Conservation (phyloP, 2,797 vertebrate genomes). For the Coluber constrictor region DNA sequence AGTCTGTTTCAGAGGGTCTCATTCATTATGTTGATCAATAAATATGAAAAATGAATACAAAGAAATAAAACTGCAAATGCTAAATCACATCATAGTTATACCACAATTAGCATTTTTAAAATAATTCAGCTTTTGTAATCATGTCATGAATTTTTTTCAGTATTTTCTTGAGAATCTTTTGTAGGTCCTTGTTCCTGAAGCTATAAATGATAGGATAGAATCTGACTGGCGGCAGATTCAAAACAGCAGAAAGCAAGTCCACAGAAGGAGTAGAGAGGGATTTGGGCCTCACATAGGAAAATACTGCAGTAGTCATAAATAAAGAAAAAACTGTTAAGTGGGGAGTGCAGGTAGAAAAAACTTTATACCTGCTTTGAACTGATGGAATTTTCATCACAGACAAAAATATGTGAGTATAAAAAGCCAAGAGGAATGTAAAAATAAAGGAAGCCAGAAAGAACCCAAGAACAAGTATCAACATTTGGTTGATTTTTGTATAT, state of each 20-base stretch:
- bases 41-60: no score
- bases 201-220: conserved; percentile 53
- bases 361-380: neutral
- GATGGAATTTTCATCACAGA: neutral
- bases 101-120: neutral
- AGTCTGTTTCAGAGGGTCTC: no score
- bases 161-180: neutral
- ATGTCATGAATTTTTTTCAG: neutral
- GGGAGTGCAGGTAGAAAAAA: conserved; percentile 59
- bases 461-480: conserved; percentile 16
- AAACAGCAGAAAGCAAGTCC: conserved; percentile 37
- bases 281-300: neutral
- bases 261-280: neutral
- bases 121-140: neutral
- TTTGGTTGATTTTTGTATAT: neutral
- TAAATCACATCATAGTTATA: neutral
- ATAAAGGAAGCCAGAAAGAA: conserved; percentile 1
- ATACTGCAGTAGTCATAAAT: conserved; percentile 32
- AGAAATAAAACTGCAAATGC: neutral
- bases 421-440: conserved; percentile 21
- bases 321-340: conserved; percentile 52
- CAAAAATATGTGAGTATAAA: conserved; percentile 4
- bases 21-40: no score
- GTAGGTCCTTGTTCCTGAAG: conserved; percentile 3
- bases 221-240: conserved; percentile 43